phyloP scores from a whole-genome alignment of 2,888 invertebrate genomes.

The Lepas anatifera region DNA sequence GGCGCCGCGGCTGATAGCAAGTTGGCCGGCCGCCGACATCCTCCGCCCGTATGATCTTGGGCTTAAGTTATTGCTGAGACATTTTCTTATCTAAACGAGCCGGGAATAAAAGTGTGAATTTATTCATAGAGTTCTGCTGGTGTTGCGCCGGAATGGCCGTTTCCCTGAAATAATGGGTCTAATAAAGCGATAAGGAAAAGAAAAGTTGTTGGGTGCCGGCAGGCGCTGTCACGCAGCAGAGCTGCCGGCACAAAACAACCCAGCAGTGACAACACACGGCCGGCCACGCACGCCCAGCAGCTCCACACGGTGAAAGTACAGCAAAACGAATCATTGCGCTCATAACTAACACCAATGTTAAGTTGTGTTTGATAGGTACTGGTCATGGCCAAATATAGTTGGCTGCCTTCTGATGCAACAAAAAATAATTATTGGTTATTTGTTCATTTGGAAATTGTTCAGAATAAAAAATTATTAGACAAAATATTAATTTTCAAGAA shows the following conservation, averaged over 20 bases:
- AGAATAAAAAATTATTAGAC: no score
- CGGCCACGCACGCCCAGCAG: no score
- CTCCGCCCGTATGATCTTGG: conserved; percentile 8
- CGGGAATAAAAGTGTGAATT: conserved; percentile 12
- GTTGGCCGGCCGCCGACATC: neutral
- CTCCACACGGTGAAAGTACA: no score
- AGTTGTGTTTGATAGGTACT: no score
- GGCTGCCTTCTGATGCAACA: no score
- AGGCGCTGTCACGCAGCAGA: neutral
- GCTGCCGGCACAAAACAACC: neutral
- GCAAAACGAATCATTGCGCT: no score
- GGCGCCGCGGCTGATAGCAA: neutral
- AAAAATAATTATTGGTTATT: no score
- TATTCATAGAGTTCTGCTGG: conserved; percentile 10
- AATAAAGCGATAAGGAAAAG: conserved; percentile 12
- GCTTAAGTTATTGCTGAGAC: conserved; percentile 7
- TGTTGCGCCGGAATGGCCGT: neutral
- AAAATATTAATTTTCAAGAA: no score
- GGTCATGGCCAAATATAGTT: no score
- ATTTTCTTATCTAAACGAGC: conserved; percentile 12
- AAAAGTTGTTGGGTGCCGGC: conserved; percentile 1
- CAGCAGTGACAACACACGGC: no score
- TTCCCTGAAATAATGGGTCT: conserved; percentile 11
- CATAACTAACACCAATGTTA: no score
- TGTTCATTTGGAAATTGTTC: no score